These are phyloP conservation scores for Caenorhabditis doughertyi DNA, from an alignment of 2,888 invertebrate genomes.

Conservation along the genomic window DNA sequence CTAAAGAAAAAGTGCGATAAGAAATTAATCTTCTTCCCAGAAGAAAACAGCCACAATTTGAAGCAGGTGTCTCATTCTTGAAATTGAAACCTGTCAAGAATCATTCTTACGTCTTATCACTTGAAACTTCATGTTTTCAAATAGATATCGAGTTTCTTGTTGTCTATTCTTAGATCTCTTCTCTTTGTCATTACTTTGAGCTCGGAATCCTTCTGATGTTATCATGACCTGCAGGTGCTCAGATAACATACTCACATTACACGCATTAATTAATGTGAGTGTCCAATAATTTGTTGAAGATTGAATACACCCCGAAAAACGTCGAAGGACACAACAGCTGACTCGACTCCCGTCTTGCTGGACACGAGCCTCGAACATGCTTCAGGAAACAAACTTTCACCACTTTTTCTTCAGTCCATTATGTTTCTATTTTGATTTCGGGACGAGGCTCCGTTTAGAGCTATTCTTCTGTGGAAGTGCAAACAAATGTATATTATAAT, in stretches of 20 bases:
- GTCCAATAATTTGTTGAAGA: slow-evolving; percentile 55
- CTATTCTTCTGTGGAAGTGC: not conserved
- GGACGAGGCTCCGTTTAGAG: not conserved
- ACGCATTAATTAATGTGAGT: slow-evolving; percentile 49
- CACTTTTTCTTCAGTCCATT: not conserved
- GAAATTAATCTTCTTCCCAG: slow-evolving; percentile 1
- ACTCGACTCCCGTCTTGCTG: slow-evolving; percentile 16
- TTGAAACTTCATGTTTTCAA: slow-evolving; percentile 10
- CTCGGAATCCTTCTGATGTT: slow-evolving; percentile 3
- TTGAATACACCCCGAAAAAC: slow-evolving; percentile 36
- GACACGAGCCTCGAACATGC: slow-evolving; percentile 38
- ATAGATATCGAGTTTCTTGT: slow-evolving; percentile 8
- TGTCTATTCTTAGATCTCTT: not conserved
- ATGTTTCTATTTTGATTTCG: slow-evolving; percentile 50
- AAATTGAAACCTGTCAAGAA: not conserved
- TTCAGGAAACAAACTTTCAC: slow-evolving; percentile 19
- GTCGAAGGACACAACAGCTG: slow-evolving; percentile 48
- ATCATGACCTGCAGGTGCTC: slow-evolving; percentile 8
- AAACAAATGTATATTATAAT: slow-evolving; percentile 46
- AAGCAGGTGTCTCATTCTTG: not conserved
- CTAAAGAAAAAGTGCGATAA: not conserved
- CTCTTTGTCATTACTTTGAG: slow-evolving; percentile 14
- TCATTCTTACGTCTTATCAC: not conserved
- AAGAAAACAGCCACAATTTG: not conserved
- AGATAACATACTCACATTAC: slow-evolving; percentile 14